These are phyloP conservation scores for Monoplex corrugatus DNA, from an alignment of 2,888 invertebrate species.

Conservation along the genomic window DNA sequence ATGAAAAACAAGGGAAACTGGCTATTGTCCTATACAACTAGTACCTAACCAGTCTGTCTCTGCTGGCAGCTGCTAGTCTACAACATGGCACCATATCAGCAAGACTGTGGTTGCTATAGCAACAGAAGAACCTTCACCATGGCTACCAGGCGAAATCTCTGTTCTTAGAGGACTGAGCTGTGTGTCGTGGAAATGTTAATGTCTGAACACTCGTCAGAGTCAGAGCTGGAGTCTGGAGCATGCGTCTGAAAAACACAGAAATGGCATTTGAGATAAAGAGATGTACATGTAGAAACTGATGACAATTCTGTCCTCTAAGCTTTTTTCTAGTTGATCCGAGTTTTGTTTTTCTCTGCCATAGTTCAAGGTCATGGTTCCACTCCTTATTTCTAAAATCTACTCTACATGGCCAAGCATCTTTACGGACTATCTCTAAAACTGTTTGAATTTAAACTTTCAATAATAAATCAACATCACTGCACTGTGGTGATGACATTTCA, in stretches of 20 bases:
- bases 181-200: slow-evolving; percentile 72
- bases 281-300: no score
- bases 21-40: neutral
- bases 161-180: slow-evolving; percentile 66
- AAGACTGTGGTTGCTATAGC: neutral
- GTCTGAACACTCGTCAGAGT: slow-evolving; percentile 76
- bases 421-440: no score
- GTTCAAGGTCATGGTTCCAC: no score
- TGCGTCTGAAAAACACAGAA: slow-evolving; percentile 65
- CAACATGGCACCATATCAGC: neutral
- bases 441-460: no score
- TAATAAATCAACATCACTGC: no score
- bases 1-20: neutral
- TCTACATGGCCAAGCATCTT: no score
- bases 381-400: no score
- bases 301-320: no score
- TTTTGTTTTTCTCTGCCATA: no score
- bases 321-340: no score
- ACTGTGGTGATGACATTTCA: no score
- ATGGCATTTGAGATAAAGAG: neutral
- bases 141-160: slow-evolving; percentile 44
- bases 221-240: slow-evolving; percentile 73
- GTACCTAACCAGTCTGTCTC: neutral
- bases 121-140: neutral
- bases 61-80: slow-evolving; percentile 1